Evolutionary conservation across 1,140 invertebrate genomes (phyloP).

Genomic region (Metopolophium dirhodum): DNA sequence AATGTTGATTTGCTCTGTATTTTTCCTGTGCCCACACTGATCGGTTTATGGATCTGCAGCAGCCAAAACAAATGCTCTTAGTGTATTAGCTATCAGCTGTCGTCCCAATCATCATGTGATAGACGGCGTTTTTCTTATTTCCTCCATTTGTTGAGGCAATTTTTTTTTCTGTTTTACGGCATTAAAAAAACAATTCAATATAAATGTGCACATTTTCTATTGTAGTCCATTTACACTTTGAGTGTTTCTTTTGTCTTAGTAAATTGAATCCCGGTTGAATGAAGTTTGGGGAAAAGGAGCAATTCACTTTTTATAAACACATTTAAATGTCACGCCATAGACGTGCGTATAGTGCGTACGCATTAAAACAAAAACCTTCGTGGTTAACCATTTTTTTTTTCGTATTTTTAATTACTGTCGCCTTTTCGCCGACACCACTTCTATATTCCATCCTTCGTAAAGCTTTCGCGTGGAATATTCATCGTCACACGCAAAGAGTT

Average conservation of each 20-base stretch:
- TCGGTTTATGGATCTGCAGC: neutral
- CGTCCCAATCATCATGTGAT: neutral
- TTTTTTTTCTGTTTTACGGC: neutral
- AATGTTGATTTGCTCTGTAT: neutral
- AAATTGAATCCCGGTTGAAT: neutral
- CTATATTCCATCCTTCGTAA: neutral
- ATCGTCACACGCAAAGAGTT: neutral
- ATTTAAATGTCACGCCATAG: neutral
- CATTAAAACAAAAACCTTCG: neutral
- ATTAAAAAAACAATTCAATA: slow-evolving; percentile 6
- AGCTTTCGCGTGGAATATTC: neutral
- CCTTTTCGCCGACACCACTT: neutral
- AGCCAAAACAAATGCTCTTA: neutral
- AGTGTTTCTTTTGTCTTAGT: slow-evolving; percentile 1
- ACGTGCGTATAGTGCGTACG: neutral
- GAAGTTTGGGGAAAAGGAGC: neutral
- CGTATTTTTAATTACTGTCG: neutral
- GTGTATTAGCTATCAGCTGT: neutral
- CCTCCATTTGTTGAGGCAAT: neutral
- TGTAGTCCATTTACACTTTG: neutral
- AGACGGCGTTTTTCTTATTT: neutral
- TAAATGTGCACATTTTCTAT: neutral
- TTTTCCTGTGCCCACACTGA: neutral
- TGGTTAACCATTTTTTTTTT: neutral
- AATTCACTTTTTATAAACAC: neutral